Percentiles rank a stretch among this genome's conserved stretches.
Conservation (phyloP, 2,113 vertebrate genomes). For the Bungarus multicinctus region DNA sequence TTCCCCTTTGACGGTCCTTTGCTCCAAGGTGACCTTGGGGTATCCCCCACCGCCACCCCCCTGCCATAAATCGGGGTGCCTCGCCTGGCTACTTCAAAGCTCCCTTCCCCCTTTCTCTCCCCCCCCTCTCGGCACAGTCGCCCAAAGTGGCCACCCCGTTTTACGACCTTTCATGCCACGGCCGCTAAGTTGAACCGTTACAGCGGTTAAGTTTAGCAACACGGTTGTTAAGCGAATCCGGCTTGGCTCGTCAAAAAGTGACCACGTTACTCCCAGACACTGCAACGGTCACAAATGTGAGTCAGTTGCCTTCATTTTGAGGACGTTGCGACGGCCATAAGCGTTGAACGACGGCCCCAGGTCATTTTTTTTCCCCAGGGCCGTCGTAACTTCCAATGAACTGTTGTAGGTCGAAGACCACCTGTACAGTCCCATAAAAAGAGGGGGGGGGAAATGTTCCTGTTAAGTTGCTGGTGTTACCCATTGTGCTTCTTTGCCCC, state of each 20-base stretch:
- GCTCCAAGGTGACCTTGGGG: not conserved
- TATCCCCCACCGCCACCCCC: too few relatives aligned
- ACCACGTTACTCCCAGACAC: too few relatives aligned
- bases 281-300: not conserved
- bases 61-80: not conserved
- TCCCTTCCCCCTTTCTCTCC: not conserved
- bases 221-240: not conserved
- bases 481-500: not conserved
- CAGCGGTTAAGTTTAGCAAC: too few relatives aligned
- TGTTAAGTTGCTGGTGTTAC: not conserved
- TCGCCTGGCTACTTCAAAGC: not conserved
- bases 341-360: rapidly evolving
- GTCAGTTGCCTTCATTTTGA: not conserved
- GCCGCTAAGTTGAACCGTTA: too few relatives aligned
- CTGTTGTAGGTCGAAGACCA: not conserved
- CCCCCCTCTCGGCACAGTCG: not conserved
- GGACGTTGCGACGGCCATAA: rapidly evolving
- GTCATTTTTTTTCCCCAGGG: too few relatives aligned
- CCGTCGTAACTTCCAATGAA: not conserved
- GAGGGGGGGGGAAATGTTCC: not conserved
- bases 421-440: not conserved
- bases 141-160: rapidly evolving
- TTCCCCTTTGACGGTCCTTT: not conserved
- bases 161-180: not conserved
- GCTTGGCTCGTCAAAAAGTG: too few relatives aligned